Conservation (phyloP, 2,113 vertebrate species). For the Chelonoidis abingdonii region DNA sequence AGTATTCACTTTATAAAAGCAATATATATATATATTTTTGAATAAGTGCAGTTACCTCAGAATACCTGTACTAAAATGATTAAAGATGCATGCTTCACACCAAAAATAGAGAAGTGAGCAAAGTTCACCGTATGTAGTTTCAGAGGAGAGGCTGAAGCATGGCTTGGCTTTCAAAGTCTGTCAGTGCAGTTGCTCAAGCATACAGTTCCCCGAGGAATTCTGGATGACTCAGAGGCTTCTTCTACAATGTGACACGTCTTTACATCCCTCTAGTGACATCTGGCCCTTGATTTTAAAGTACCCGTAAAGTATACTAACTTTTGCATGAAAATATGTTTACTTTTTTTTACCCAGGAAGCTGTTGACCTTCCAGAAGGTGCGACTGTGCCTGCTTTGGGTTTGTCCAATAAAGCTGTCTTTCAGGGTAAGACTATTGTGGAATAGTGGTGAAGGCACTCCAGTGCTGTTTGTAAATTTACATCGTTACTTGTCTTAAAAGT, state of each 20-base stretch:
- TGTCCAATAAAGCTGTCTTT: slow-evolving; percentile 99
- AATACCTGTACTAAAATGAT: background rate
- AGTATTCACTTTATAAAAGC: background rate
- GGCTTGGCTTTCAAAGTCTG: background rate
- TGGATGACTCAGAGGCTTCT: background rate
- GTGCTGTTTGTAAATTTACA: background rate
- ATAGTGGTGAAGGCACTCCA: background rate
- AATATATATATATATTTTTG: background rate
- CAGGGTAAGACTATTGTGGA: slow-evolving; percentile 82
- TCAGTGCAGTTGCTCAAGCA: background rate
- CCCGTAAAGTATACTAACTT: background rate
- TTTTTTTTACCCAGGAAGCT: slow-evolving; percentile 74
- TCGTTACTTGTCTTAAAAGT: background rate
- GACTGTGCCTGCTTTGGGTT: slow-evolving; percentile 94
- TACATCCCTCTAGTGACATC: background rate
- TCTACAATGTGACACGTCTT: background rate
- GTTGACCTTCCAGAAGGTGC: slow-evolving; percentile 92
- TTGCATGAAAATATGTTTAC: background rate
- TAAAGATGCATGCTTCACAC: background rate
- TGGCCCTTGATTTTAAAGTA: background rate
- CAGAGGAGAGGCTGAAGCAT: background rate
- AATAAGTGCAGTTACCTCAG: background rate
- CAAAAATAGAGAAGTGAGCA: background rate
- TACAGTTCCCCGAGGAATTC: background rate
- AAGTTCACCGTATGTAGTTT: background rate